Conservation (phyloP, 2,888 invertebrate species). For the Tachina grossa region DNA sequence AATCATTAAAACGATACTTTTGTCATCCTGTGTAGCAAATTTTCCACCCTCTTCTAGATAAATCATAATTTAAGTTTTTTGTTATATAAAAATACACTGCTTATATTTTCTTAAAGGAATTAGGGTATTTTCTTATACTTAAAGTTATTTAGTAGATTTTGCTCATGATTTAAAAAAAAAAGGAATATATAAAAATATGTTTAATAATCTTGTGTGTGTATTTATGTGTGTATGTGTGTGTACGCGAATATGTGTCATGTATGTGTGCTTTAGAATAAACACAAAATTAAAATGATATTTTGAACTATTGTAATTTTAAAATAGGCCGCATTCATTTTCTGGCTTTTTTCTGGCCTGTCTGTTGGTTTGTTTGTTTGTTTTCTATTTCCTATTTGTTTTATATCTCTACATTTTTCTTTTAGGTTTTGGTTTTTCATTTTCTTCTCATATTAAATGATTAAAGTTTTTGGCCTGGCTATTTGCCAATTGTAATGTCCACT, state of each 20-base stretch:
- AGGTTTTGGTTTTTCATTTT: background rate
- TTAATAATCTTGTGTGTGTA: background rate
- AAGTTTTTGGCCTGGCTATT: conserved; percentile 11
- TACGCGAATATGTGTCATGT: background rate
- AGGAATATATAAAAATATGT: no score
- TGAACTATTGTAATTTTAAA: conserved; percentile 55
- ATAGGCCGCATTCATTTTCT: conserved; percentile 32
- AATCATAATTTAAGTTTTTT: no score
- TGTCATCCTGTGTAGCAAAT: no score
- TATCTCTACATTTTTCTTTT: background rate
- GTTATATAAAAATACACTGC: no score
- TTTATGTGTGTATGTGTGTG: background rate
- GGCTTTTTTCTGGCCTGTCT: background rate
- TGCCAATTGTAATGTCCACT: conserved; percentile 29
- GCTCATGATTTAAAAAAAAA: no score
- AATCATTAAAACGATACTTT: no score
- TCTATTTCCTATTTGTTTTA: background rate
- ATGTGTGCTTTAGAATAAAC: conserved; percentile 10
- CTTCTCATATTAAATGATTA: background rate
- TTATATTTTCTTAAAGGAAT: no score
- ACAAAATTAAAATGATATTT: background rate
- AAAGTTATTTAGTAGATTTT: no score
- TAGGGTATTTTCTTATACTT: no score
- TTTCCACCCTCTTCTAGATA: no score
- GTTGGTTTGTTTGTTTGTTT: background rate